Evolutionary conservation across 2,113 vertebrate species (phyloP), one percentile per base, ranked within the genome.

Genomic region (Chionis minor): DNA sequence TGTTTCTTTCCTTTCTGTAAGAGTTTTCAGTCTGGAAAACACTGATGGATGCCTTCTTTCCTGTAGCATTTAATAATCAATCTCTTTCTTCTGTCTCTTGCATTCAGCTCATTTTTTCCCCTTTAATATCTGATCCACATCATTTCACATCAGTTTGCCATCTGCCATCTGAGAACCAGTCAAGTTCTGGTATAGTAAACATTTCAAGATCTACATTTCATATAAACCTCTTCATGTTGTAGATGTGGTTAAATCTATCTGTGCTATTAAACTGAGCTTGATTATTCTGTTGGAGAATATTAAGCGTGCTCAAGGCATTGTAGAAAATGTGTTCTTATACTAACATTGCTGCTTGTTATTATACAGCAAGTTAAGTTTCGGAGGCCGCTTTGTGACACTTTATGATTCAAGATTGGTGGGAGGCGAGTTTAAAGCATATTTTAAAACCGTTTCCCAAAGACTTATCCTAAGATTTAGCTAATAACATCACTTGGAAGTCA

Each of bases 101-200:
- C 93, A 98, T 98, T 98, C 96, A 97, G 98, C 98, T 98, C 97
- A 97, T 98, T 98, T 96, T 97, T 95, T 75, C 89, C 96, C 94
- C 94, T 95, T 97, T 97, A 94, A 95, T 98, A 72, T 98, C 97
- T 97, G 98, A 96, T 96, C 97, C 96, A 97, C 97, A 98, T 96
- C 97, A 98, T 98, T 98, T 98, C 97, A 95, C 97, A 97, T 97
- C 97, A 96, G 94, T 98, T 97, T 98, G 96, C 96, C 97, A 97
- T 97, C 98, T 98, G 97, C 96, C 98, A 98, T 97, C 97, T 83
- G 97, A 97, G 96, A 98, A 96, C 95, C 97, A 98, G 97, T 97
- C 96, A 86, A 97, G 96, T 96, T 98, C 97, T 98, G 97, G 98
- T 97, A 98, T 35, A 97, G 98, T 98, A 98, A 97, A 97, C 97